These are phyloP conservation scores for Trilocha varians DNA, from an alignment of 2,888 invertebrate species.

Conservation along the genomic window DNA sequence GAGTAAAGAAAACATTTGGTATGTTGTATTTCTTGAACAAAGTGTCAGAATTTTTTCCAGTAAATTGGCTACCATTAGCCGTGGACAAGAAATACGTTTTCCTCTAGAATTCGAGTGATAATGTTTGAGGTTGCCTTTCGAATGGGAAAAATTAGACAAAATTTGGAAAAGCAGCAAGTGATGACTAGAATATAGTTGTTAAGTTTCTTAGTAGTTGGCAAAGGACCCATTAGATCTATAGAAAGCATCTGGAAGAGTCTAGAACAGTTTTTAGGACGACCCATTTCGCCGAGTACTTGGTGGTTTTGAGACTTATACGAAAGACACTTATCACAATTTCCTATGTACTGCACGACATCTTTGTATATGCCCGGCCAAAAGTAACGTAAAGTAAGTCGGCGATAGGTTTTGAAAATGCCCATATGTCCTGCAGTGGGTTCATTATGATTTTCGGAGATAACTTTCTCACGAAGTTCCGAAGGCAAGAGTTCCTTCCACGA, in stretches of 20 bases:
- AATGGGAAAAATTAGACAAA: constrained; percentile 10
- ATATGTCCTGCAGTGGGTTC: constrained; percentile 15
- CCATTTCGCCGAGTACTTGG: constrained; percentile 13
- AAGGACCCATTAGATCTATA: constrained; percentile 12
- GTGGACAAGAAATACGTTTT: constrained; percentile 10
- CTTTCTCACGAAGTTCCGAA: background rate
- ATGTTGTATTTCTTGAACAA: constrained; percentile 9
- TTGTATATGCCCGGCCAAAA: constrained; percentile 16
- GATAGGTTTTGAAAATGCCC: constrained; percentile 19
- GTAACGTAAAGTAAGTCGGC: constrained; percentile 11
- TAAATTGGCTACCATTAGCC: constrained; percentile 11
- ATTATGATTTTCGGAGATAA: constrained; percentile 13
- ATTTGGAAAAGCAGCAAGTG: constrained; percentile 12
- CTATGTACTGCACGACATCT: constrained; percentile 10
- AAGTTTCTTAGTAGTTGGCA: constrained; percentile 9
- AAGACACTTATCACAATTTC: constrained; percentile 9
- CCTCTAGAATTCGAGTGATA: constrained; percentile 8
- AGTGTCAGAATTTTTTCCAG: constrained; percentile 1
- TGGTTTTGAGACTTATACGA: constrained; percentile 12
- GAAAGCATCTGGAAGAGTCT: constrained; percentile 11
- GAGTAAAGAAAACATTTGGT: constrained; percentile 11
- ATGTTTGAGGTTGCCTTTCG: constrained; percentile 8
- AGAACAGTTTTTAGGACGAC: constrained; percentile 13
- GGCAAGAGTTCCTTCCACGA: constrained; percentile 20
- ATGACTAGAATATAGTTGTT: constrained; percentile 9